These are phyloP conservation scores for Oxyruncus cristatus DNA, from an alignment of 2,113 vertebrate species.

Conservation along the genomic window DNA sequence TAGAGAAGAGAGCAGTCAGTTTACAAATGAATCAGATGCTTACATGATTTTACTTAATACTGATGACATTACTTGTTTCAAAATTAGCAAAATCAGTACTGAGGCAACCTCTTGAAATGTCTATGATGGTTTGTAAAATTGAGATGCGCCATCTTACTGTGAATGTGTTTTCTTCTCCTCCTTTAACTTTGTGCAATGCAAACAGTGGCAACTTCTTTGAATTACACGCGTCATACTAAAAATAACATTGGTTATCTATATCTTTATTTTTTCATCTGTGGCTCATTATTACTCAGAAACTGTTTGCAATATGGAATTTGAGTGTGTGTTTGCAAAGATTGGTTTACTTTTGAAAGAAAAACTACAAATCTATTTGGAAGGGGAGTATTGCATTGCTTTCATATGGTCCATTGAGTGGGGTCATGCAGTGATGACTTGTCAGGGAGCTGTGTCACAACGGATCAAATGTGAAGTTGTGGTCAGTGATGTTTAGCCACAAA, in stretches of 20 bases:
- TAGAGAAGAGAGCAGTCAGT: neutral
- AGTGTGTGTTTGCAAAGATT: neutral
- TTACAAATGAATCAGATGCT: neutral
- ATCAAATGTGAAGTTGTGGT: fast-evolving
- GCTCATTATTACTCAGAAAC: neutral
- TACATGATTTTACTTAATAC: neutral
- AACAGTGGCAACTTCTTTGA: neutral
- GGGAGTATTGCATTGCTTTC: neutral
- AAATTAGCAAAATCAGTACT: neutral
- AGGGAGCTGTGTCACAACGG: neutral
- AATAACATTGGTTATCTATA: neutral
- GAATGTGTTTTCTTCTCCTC: neutral
- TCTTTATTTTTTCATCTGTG: neutral
- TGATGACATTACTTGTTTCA: neutral
- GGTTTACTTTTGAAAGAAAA: neutral
- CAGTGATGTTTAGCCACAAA: neutral
- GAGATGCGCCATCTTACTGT: neutral
- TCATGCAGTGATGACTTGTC: neutral
- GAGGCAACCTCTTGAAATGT: neutral
- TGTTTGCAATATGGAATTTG: neutral
- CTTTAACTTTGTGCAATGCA: neutral
- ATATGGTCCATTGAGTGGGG: neutral
- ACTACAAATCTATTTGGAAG: neutral
- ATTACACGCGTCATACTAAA: neutral
- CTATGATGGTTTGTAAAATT: neutral